Conservation (phyloP, 64 coral and sea anemone species). For the Porites australiensis region DNA sequence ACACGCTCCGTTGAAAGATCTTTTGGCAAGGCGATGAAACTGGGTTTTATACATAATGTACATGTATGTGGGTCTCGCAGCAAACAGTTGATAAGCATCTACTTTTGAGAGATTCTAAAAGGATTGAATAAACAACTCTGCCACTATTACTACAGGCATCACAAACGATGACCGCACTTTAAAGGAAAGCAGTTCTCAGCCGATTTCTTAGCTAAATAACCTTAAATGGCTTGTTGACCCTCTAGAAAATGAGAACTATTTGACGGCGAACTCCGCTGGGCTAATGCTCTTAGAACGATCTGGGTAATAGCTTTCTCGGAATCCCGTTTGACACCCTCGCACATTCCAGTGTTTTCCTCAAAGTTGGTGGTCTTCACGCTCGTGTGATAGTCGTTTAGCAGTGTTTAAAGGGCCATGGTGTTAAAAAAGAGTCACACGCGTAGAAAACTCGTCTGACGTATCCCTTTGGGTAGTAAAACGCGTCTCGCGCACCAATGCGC, state of each 20-base stretch:
- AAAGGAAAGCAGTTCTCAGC: conserved; percentile 6
- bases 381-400: conserved; percentile 26
- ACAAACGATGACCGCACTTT: not conserved
- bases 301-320: conserved; percentile 45
- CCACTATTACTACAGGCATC: conserved; percentile 10
- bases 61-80: not conserved
- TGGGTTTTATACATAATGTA: not conserved
- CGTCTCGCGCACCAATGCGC: not conserved
- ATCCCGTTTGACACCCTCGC: not conserved
- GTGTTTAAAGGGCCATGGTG: conserved; percentile 23
- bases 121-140: conserved; percentile 38
- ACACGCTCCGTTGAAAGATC: conserved; percentile 5
- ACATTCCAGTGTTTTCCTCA: not conserved
- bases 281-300: not conserved
- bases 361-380: conserved; percentile 30
- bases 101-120: not conserved
- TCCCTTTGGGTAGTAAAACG: too few relatives aligned
- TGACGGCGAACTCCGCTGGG: not conserved
- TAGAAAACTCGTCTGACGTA: not conserved
- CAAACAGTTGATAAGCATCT: conserved; percentile 26
- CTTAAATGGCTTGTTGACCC: conserved; percentile 53
- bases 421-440: not conserved
- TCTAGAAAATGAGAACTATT: conserved; percentile 26
- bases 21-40: not conserved
- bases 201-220: conserved; percentile 34